These are phyloP conservation scores for Rhineura floridana DNA, from an alignment of 2,113 vertebrate genomes.

Conservation along the genomic window DNA sequence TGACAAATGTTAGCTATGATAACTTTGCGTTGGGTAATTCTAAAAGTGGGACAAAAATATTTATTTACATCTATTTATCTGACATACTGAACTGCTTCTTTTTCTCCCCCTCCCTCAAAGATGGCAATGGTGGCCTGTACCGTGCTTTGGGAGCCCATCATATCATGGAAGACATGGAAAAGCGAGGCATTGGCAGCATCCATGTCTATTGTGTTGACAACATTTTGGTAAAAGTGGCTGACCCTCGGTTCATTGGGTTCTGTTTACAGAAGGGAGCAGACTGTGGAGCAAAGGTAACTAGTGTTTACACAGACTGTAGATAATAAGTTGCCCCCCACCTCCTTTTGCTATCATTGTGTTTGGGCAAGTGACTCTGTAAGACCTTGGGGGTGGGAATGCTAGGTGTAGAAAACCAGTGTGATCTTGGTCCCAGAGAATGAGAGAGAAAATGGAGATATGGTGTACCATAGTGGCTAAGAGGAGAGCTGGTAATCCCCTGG, in stretches of 20 bases:
- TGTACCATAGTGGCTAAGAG: not conserved
- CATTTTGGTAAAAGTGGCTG: slow-evolving; percentile 95
- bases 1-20: not conserved
- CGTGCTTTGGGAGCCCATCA: slow-evolving; percentile 86
- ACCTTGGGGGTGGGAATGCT: not conserved
- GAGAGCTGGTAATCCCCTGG: not conserved
- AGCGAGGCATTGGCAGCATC: slow-evolving; percentile 80
- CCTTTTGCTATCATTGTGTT: not conserved
- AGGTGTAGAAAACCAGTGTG: not conserved
- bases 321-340: not conserved
- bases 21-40: too few species aligned
- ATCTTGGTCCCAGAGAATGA: too few species aligned
- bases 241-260: slow-evolving; percentile 94
- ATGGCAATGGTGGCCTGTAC: slow-evolving; percentile 96
- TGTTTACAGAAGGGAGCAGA: slow-evolving; percentile 92
- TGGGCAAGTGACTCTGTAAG: not conserved
- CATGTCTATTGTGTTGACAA: slow-evolving; percentile 97
- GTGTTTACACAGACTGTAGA: not conserved
- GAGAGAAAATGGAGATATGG: not conserved
- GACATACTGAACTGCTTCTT: not conserved
- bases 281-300: slow-evolving; percentile 94
- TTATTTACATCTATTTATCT: not conserved
- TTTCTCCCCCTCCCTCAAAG: slow-evolving; percentile 65
- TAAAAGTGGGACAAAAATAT: not conserved
- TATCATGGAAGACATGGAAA: slow-evolving; percentile 89